Evolutionary conservation across 2,113 vertebrate genomes (phyloP).

Genomic region (Gadus chalcogrammus): DNA sequence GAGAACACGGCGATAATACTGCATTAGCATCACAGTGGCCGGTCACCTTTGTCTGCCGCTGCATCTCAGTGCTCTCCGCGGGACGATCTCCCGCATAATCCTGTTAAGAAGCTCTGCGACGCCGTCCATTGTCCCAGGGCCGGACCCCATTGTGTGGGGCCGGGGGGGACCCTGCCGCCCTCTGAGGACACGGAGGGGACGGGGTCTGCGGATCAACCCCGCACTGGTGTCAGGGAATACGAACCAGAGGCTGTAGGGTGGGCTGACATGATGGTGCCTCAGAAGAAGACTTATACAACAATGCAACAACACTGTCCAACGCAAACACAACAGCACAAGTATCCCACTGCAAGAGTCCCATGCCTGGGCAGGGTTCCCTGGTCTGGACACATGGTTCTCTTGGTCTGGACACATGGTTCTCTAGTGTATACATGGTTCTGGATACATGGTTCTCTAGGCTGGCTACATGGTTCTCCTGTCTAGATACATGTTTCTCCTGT

Average conservation of each 20-base stretch:
- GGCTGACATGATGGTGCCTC: no score
- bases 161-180: constrained; percentile 38
- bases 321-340: no score
- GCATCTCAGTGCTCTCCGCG: constrained; percentile 40
- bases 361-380: no score
- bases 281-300: constrained; percentile 9
- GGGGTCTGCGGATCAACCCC: constrained; percentile 33
- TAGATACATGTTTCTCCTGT: no score
- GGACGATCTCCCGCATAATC: constrained; percentile 52
- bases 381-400: no score
- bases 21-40: constrained; percentile 65
- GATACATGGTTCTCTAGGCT: no score
- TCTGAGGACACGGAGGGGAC: constrained; percentile 20
- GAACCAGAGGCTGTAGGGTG: no score
- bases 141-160: constrained; percentile 51
- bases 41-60: constrained; percentile 45
- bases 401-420: no score
- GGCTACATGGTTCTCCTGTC: no score
- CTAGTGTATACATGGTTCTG: no score
- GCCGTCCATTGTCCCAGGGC: constrained; percentile 45
- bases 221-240: neutral
- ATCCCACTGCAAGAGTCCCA: no score
- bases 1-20: constrained; percentile 34
- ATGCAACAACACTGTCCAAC: no score
- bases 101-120: constrained; percentile 47